These are phyloP conservation scores for Chloebia gouldiae DNA, from an alignment of 2,113 vertebrate genomes.

Conservation along the genomic window DNA sequence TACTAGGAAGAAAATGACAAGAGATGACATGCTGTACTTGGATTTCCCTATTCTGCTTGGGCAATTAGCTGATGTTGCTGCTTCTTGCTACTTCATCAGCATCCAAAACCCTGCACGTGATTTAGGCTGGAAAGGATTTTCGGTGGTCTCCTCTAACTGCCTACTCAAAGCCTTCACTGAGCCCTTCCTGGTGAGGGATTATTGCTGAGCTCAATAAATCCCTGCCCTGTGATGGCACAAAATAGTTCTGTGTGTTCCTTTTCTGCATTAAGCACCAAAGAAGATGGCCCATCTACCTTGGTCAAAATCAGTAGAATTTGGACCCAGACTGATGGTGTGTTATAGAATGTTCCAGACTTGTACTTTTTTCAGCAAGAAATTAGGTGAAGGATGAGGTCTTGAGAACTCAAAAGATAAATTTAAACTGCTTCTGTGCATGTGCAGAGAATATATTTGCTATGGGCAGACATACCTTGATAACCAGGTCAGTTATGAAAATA, in stretches of 20 bases:
- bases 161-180: background rate
- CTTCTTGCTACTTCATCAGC: background rate
- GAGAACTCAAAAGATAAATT: background rate
- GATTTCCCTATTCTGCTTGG: background rate
- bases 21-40: background rate
- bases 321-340: background rate
- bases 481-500: background rate
- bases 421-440: background rate
- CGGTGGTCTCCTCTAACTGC: background rate
- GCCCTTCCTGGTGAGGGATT: no score
- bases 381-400: background rate
- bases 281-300: background rate
- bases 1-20: background rate
- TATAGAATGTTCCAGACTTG: background rate
- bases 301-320: background rate
- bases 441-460: background rate
- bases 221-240: background rate
- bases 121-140: background rate
- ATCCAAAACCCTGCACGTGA: background rate
- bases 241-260: background rate
- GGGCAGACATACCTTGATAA: background rate
- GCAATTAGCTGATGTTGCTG: background rate
- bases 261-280: accelerated
- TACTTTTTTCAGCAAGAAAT: background rate
- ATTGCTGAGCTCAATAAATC: background rate